These are phyloP conservation scores for Tarsius wallacei DNA, from an alignment of 2,797 vertebrate genomes.

Conservation along the genomic window DNA sequence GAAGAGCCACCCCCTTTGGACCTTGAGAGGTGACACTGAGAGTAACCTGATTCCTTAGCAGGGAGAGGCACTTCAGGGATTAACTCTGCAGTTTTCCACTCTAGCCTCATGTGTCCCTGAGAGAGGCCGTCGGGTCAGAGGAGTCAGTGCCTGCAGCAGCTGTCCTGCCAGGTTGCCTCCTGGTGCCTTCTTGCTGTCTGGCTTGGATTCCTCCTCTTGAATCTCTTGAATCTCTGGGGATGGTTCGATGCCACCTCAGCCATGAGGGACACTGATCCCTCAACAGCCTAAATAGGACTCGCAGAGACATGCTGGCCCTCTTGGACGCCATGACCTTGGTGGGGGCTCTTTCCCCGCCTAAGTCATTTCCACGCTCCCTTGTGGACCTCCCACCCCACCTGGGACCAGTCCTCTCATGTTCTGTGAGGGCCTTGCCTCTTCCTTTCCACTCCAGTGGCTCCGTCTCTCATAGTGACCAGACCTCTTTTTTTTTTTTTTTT, in stretches of 20 bases:
- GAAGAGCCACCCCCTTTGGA: neutral
- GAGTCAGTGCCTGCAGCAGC: neutral
- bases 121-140: neutral
- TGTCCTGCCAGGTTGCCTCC: neutral
- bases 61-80: neutral
- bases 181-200: too few relatives aligned
- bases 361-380: neutral
- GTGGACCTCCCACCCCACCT: neutral
- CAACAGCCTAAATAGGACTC: neutral
- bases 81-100: accelerated
- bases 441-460: neutral
- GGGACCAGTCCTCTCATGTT: neutral
- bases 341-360: accelerated
- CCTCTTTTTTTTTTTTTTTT: too few relatives aligned
- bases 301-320: neutral
- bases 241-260: neutral
- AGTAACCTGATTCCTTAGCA: neutral
- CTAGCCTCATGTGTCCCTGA: too few relatives aligned
- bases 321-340: neutral
- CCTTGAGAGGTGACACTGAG: neutral
- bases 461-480: too few relatives aligned
- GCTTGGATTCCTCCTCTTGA: neutral
- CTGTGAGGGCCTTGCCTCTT: neutral
- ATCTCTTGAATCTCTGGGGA: neutral
- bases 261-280: neutral